Evolutionary conservation across 2,113 vertebrate genomes (phyloP).

Genomic region (Mirounga angustirostris): DNA sequence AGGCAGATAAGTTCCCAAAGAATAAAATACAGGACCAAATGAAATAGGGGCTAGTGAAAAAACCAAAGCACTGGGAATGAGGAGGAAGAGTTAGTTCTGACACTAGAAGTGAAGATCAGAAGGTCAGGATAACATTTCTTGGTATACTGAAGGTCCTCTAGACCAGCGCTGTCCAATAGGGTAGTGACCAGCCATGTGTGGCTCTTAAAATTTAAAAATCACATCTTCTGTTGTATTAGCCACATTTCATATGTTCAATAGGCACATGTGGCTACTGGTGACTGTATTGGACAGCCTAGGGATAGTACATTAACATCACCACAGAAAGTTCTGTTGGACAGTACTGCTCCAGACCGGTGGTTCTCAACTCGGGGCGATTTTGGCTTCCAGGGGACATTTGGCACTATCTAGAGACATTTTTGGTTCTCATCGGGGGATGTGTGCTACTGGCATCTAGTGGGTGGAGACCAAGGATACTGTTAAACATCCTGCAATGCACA

Average conservation of each 20-base stretch:
- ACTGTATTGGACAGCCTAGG: background rate
- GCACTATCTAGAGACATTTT: slow-evolving; percentile 34
- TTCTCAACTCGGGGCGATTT: background rate
- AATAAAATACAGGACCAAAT: background rate
- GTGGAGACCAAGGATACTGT: background rate
- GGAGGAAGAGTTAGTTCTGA: background rate
- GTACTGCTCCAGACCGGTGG: background rate
- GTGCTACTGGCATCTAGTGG: background rate
- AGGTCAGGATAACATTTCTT: background rate
- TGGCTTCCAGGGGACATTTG: background rate
- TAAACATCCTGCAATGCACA: background rate
- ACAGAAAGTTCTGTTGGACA: background rate
- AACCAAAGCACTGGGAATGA: background rate
- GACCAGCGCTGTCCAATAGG: background rate
- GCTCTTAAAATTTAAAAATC: background rate
- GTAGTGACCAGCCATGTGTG: background rate
- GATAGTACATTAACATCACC: background rate
- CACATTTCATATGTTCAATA: background rate
- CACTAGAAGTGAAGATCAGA: background rate
- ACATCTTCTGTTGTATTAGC: background rate
- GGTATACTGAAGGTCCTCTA: background rate
- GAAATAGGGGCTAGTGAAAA: background rate
- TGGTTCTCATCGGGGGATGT: background rate
- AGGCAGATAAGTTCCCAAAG: background rate
- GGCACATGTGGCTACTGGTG: background rate